Conservation (phyloP, 1,140 invertebrate genomes). For the Rhagoletis zephyria region DNA sequence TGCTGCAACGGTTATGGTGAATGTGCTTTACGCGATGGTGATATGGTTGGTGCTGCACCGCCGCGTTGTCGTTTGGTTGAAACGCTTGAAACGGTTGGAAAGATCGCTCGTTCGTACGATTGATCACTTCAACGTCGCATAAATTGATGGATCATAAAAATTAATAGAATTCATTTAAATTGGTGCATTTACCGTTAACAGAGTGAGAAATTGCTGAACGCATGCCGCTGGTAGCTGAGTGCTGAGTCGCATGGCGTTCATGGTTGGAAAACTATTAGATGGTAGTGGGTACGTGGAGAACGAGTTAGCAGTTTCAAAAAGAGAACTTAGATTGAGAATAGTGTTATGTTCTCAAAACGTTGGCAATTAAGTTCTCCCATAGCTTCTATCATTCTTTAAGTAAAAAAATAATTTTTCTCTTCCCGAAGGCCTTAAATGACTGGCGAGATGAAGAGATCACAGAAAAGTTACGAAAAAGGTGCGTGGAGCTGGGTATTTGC, state of each 20-base stretch:
- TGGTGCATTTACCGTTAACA: constrained; percentile 40
- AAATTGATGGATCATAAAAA: constrained; percentile 47
- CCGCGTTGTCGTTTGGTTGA: background rate
- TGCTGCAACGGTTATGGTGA: background rate
- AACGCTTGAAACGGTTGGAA: background rate
- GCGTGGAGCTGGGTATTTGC: too few relatives aligned
- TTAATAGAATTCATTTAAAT: constrained; percentile 49
- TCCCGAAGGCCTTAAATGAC: too few relatives aligned
- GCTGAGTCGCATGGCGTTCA: background rate
- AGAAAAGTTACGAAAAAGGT: too few relatives aligned
- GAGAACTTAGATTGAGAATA: background rate
- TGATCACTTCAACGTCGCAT: constrained; percentile 9
- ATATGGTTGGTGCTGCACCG: too few relatives aligned
- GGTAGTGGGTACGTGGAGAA: background rate
- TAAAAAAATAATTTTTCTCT: too few relatives aligned
- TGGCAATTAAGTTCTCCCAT: too few relatives aligned
- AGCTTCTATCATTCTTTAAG: too few relatives aligned
- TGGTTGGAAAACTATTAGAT: background rate
- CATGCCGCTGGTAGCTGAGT: background rate
- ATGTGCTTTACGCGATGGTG: background rate
- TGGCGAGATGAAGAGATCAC: too few relatives aligned
- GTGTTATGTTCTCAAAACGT: too few relatives aligned
- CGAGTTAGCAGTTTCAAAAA: background rate
- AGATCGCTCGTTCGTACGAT: constrained; percentile 7
- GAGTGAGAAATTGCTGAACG: background rate